Percentiles rank a stretch among this genome's conserved stretches.
Evolutionary conservation across 2,113 vertebrate species (phyloP).

Genomic region (Nycticryphes semicollaris): DNA sequence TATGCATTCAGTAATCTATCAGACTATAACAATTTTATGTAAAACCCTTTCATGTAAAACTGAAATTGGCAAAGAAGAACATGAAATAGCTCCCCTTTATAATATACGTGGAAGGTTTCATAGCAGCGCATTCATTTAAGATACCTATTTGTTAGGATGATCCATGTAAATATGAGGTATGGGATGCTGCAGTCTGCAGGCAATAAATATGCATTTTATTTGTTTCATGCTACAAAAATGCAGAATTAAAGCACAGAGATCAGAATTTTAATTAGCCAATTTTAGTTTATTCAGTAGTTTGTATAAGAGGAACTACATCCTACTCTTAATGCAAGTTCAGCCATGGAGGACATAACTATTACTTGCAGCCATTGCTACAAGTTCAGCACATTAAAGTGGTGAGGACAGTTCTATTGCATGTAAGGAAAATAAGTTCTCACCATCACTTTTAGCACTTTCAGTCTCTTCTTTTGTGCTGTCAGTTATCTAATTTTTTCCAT

Average conservation of each 20-base stretch:
- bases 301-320: background rate
- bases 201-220: background rate
- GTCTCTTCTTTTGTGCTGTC: background rate
- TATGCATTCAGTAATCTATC: background rate
- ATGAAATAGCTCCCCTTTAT: background rate
- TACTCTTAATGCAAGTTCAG: background rate
- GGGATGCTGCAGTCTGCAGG: background rate
- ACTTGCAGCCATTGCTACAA: background rate
- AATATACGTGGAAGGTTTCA: background rate
- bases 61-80: background rate
- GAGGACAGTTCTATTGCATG: background rate
- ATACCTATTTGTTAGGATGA: background rate
- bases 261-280: background rate
- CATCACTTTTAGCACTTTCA: background rate
- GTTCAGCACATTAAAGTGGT: background rate
- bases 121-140: background rate
- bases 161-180: background rate
- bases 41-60: background rate
- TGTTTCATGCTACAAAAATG: background rate
- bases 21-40: background rate
- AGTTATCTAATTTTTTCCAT: background rate
- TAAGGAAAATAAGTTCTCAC: background rate
- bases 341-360: background rate
- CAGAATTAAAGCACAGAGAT: background rate
- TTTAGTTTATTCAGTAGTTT: background rate